Base-by-base conservation (phyloP, 2,888 invertebrate species). In the Mythimna lalbum region DNA sequence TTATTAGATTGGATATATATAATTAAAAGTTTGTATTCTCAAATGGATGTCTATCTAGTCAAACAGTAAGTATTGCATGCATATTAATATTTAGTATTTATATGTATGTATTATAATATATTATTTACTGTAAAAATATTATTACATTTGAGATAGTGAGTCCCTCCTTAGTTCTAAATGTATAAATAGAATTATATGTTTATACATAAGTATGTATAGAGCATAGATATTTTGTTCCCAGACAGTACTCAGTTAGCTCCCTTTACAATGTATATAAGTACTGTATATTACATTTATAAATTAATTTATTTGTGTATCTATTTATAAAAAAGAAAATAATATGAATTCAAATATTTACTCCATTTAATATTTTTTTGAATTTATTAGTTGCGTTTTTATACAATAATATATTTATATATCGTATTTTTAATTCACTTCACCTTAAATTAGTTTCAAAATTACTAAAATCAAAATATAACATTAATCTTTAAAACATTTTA, bases 401-500 rank as follows among this genome's bases (percentile, higher is more conserved):
- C 36, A 39, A 7, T 49, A 33, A 60, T 21, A 4, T 66, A 21
- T 23, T 36, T 52, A 52, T 36, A 27, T 43, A 21, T 47, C 6
- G n/a, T 49, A 53, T n/a, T 17, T 49, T 55, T 4, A 21, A 61
- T 31, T 33, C n/a, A n/a, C 36, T 9, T 56, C 19, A 17, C 12
- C 0, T 49, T 52, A 43, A 3, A 14, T 57, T 12, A 33, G 33
- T 67, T 52, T 39, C 4, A 50, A 62, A 64, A 63, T 27, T 43
- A 6, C 19, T 52, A 12, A 43, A 53, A 27, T 39, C 9, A 39
- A 59, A 65, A 19, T 19, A 27, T 63, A 76, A 65, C 55, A 47
- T 5, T 9, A 14, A 31, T 6, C n/a, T 73, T 81, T 81, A 83
- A 85, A 86, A 84, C 79, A 69, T 94, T 95, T 86, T 90, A 96